Conservation (phyloP, 2,113 vertebrate genomes). For the Elgaria multicarinata region DNA sequence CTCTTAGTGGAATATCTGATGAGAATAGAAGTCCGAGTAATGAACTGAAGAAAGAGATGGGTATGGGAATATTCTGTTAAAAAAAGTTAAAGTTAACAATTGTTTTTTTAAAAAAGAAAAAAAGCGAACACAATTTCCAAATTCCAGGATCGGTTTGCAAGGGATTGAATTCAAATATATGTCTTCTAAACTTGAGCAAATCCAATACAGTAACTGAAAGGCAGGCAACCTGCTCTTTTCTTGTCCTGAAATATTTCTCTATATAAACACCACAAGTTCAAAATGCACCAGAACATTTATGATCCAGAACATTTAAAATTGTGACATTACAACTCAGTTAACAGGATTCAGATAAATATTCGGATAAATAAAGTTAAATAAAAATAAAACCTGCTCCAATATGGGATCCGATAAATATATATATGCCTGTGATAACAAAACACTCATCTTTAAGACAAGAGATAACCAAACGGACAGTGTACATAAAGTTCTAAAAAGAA, state of each 20-base stretch:
- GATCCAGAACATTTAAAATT: not conserved
- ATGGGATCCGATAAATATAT: not conserved
- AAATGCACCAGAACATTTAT: not conserved
- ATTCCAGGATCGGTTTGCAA: not conserved
- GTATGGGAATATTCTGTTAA: not conserved
- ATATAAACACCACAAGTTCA: not conserved
- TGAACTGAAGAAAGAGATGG: not conserved
- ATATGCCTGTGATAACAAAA: not conserved
- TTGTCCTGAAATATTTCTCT: not conserved
- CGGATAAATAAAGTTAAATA: too few species aligned
- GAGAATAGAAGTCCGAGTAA: not conserved
- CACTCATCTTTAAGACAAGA: conserved; percentile 32
- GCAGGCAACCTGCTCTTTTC: not conserved
- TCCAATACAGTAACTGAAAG: not conserved
- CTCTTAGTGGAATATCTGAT: too few species aligned
- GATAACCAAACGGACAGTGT: conserved; percentile 2
- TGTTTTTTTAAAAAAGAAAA: not conserved
- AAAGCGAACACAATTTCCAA: not conserved
- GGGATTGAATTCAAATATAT: not conserved
- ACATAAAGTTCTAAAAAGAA: conserved; percentile 4
- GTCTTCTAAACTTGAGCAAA: not conserved
- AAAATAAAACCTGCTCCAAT: not conserved
- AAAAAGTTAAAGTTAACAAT: not conserved
- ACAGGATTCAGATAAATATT: not conserved
- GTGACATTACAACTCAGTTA: not conserved